These are phyloP conservation scores for Laupala kohalensis DNA, from an alignment of 1,140 invertebrate genomes.

Conservation along the genomic window DNA sequence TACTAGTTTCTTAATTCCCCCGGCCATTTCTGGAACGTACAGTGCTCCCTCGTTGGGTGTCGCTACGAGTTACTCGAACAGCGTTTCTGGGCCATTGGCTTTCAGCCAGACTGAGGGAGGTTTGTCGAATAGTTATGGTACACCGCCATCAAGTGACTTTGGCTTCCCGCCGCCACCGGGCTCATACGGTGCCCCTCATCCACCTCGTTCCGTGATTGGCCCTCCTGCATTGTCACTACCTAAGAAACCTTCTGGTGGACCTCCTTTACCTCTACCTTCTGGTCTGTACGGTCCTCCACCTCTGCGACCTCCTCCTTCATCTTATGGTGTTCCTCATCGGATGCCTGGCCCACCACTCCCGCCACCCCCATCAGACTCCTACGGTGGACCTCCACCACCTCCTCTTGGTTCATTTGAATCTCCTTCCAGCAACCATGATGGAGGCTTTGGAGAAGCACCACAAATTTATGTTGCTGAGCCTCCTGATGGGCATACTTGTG, in stretches of 20 bases:
- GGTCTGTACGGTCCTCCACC: not conserved
- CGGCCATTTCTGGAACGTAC: not conserved
- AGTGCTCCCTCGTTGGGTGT: not conserved
- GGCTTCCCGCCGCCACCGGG: too few species aligned
- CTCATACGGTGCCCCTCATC: not conserved
- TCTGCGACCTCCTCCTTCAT: not conserved
- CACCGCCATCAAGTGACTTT: not conserved
- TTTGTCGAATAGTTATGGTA: not conserved
- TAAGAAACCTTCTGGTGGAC: not conserved
- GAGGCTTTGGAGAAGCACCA: not conserved
- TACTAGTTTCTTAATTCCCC: not conserved
- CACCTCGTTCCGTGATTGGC: too few species aligned
- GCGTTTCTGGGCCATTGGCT: not conserved
- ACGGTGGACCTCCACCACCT: not conserved
- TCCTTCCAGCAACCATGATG: not conserved
- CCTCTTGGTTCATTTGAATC: not conserved
- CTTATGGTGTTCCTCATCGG: not conserved
- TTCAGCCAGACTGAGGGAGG: not conserved
- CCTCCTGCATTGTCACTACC: not conserved
- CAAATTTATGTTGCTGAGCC: slow-evolving; percentile 8
- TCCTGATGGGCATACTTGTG: slow-evolving; percentile 2
- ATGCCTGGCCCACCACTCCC: not conserved
- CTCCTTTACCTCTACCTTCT: not conserved
- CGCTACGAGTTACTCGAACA: not conserved
- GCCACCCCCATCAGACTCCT: not conserved